phyloP scores from a whole-genome alignment of 2,888 invertebrate species.

The Clusia tigrina region DNA sequence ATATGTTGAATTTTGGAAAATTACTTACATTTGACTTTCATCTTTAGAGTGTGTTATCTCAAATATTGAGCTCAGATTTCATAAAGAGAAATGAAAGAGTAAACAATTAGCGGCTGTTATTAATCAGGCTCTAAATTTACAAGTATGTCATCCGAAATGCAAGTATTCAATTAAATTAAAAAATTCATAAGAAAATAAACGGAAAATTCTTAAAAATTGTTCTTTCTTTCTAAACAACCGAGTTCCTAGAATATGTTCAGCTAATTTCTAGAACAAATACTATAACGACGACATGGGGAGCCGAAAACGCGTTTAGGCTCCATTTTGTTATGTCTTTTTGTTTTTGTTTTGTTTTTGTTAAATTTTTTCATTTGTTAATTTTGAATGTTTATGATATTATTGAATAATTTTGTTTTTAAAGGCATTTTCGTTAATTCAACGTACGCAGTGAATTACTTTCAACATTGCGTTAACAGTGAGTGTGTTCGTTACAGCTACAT shows the following conservation, averaged over 20 bases:
- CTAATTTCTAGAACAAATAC: background rate
- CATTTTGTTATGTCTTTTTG: background rate
- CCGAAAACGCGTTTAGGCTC: background rate
- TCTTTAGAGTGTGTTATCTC: conserved; percentile 49
- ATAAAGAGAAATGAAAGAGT: conserved; percentile 51
- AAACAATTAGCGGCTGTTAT: conserved; percentile 20
- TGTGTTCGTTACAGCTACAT: too few relatives aligned
- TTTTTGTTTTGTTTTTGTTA: conserved; percentile 6
- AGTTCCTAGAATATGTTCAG: background rate
- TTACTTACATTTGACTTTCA: conserved; percentile 55
- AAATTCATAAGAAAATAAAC: too few relatives aligned
- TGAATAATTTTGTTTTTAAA: background rate
- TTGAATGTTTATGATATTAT: too few relatives aligned
- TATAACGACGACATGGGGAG: background rate
- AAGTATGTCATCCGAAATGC: background rate
- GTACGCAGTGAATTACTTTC: background rate
- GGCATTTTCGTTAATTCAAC: conserved; percentile 6
- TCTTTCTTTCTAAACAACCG: too few relatives aligned
- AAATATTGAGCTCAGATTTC: conserved; percentile 40
- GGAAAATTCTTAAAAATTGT: too few relatives aligned
- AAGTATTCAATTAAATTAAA: background rate
- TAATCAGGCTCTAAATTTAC: background rate
- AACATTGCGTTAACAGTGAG: background rate
- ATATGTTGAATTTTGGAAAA: conserved; percentile 14
- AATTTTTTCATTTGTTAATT: background rate